Base-by-base conservation (phyloP, 1,140 invertebrate species). In the Conus betulinus region DNA sequence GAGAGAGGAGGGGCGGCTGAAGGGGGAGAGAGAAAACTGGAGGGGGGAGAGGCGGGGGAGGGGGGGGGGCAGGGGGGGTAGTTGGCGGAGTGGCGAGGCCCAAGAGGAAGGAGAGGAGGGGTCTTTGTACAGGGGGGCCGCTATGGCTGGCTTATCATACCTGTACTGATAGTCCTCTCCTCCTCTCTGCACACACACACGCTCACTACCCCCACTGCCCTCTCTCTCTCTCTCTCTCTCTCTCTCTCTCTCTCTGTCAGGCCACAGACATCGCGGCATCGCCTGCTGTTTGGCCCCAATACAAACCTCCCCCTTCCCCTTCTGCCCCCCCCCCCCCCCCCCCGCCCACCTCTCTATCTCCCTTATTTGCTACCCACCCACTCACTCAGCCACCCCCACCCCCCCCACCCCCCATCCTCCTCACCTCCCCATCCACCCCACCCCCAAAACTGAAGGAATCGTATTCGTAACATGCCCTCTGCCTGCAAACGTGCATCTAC, bases 121-220 rank as follows among this genome's bases (percentile, higher is more conserved):
- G 23, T 60, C 57, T 60, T 60, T 60, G 57, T 60, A 60, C 20
- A 8, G 13, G 84, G 67, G 57, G 67, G 57, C 51, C 82, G 82
- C 82, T 63, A 84, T 84, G 82, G 82, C 82, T 84, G 82, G 82
- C 82, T 84, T 84, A 84, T 84, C 82, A 84, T 67, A 67, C 82
- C 82, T 84, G 82, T 52, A 79, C 78, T 79, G 78, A 79, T 79
- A 79, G 83, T n/a, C 83, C 53, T n/a, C 79, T 17, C 78, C 78
- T 13, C 10, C 10, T 39, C 23, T 25, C 5, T 39, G 23, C 67
- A 71, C 67, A 71, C 67, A 71, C 67, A 71, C 67, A 71, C 67
- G 10, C 67, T 17, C 60, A 63, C 60, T 63, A 63, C 60, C 60
- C 15, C 71, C 39, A 25, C 8, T 53, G 13, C 83, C 52, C n/a